Evolutionary conservation across 2,888 invertebrate species (phyloP), one percentile per base, ranked within the genome.

Genomic region (Apotomis capreana): DNA sequence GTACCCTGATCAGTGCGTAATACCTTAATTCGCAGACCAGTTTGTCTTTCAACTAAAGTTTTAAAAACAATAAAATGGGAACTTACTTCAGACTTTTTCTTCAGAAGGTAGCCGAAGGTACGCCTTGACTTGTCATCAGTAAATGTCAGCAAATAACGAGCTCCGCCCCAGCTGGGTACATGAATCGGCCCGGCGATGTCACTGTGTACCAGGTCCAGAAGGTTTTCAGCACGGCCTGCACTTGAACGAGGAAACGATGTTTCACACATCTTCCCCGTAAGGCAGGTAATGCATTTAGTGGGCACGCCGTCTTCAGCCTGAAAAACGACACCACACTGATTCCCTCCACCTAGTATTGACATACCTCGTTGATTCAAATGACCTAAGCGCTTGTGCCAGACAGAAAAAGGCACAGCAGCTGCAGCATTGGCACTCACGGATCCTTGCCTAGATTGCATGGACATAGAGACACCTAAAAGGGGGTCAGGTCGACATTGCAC

Each of bases 361-460:
- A 67, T 67, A 58, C 58, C 67, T 36, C 46, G 9, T 3, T 4
- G n/a, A 12, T 58, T 57, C 36, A 67, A 36, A 5, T 64, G 64
- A 44, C 54, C 54, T 5, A 44, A 6, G 4, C 64, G 64, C 40
- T 44, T 40, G 40, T 55, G 54, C 64, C 51, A 52, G 12, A n/a
- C 36, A 40, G 15, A 60, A 3, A 26, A 15, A 4, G 44, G 60
- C 60, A 61, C 60, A 61, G 15, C 10, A 9, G 49, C 68, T 52
- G 58, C 71, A 51, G 52, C 55, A 13, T 67, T 67, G 55, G 67
- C 71, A 67, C 67, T 67, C 57, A 37, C 4, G 26, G 57, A 49
- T 46, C 54, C 55, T 51, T 67, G 67, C 55, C 54, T 46, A 26
- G 5, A 40, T 40, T 54, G 26, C 60, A 65, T 51, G 65, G 49